Evolutionary conservation across 2,113 vertebrate species (phyloP).

Genomic region (Amazona guildingii): DNA sequence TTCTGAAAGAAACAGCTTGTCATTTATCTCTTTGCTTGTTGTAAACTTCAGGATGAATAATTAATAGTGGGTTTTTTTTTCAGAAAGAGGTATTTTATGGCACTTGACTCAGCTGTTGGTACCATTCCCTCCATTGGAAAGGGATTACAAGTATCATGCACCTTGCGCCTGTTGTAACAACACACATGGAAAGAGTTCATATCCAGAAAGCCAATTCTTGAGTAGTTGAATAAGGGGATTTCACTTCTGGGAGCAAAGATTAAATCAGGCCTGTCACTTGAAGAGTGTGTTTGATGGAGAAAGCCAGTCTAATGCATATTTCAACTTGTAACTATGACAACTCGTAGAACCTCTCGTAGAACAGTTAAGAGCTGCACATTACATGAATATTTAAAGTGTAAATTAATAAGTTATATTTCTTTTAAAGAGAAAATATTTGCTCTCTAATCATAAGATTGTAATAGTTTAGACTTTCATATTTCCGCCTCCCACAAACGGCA

Average conservation of each 20-base stretch:
- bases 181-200: background rate
- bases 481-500: background rate
- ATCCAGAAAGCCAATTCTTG: background rate
- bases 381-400: constrained; percentile 26
- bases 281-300: background rate
- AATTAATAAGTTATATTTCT: constrained; percentile 26
- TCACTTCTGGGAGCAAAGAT: background rate
- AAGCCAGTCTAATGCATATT: background rate
- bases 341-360: background rate
- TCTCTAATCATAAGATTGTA: constrained; percentile 27
- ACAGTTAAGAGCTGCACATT: background rate
- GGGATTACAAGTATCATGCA: background rate
- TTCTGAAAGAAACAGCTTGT: background rate
- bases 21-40: background rate
- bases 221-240: background rate
- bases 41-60: background rate
- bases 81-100: background rate
- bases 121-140: background rate
- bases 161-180: background rate
- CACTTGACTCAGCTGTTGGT: background rate
- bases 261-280: constrained; percentile 13
- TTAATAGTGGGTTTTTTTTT: background rate
- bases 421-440: constrained; percentile 40
- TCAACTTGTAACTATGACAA: constrained; percentile 35
- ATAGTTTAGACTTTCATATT: background rate